These are phyloP conservation scores for Ephestia elutella DNA, from an alignment of 1,140 invertebrate genomes.

Conservation along the genomic window DNA sequence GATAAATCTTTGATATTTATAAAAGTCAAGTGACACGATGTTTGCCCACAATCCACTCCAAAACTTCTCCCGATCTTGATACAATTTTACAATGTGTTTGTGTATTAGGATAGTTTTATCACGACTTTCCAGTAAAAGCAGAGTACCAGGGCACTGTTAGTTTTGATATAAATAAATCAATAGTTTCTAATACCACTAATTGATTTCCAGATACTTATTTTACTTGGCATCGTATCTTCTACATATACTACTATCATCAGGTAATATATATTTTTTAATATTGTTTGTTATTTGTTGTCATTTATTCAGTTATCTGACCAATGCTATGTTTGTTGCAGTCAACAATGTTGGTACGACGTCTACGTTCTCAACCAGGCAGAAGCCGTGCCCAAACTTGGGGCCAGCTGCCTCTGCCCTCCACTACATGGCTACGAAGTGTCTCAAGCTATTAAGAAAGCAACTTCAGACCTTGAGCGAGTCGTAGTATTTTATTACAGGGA, in stretches of 20 bases:
- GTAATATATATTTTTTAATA: neutral
- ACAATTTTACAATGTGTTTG: too few relatives aligned
- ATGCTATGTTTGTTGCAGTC: neutral
- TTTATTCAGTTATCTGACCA: neutral
- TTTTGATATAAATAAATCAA: too few relatives aligned
- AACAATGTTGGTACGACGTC: neutral
- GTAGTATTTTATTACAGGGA: conserved; percentile 32
- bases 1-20: too few relatives aligned
- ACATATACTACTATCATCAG: neutral
- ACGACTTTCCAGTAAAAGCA: too few relatives aligned
- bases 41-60: too few relatives aligned
- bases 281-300: neutral
- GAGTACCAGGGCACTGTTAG: too few relatives aligned
- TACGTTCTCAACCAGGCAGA: neutral
- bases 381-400: neutral
- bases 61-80: too few relatives aligned
- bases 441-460: conserved; percentile 12
- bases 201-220: neutral
- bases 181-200: neutral
- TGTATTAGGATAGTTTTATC: too few relatives aligned
- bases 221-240: neutral
- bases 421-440: conserved; percentile 4
- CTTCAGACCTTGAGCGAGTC: conserved; percentile 21
- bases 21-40: too few relatives aligned
- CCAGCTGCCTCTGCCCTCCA: neutral